These are phyloP conservation scores for Eupithecia exiguata DNA, from an alignment of 2,888 invertebrate species.

Conservation along the genomic window DNA sequence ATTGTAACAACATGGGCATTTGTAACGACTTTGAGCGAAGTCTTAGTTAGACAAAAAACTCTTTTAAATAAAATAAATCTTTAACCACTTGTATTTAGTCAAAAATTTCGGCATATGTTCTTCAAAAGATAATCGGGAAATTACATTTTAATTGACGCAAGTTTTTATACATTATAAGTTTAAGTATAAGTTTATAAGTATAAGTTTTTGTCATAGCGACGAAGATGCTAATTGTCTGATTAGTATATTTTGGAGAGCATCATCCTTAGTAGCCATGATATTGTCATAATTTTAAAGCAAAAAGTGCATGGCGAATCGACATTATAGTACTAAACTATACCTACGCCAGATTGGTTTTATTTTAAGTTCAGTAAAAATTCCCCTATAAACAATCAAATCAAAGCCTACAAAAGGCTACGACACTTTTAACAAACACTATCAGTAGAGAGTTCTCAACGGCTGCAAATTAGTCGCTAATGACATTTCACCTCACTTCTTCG, in stretches of 20 bases:
- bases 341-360: background rate
- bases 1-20: background rate
- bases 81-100: background rate
- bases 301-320: background rate
- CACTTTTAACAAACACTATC: background rate
- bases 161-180: background rate
- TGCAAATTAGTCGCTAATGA: slow-evolving; percentile 11
- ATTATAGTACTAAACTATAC: background rate
- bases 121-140: background rate
- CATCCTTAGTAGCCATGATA: background rate
- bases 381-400: background rate
- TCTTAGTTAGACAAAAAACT: too few relatives aligned
- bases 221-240: background rate
- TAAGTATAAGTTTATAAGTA: too few relatives aligned
- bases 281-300: background rate
- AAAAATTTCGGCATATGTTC: background rate
- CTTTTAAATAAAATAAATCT: too few relatives aligned
- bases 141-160: background rate
- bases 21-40: background rate
- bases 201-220: background rate
- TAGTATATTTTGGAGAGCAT: background rate
- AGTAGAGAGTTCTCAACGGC: background rate
- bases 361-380: background rate
- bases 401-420: background rate
- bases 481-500: slow-evolving; percentile 10